Evolutionary conservation across 1,140 invertebrate genomes (phyloP).

Genomic region (Hydropsyche tenuis): DNA sequence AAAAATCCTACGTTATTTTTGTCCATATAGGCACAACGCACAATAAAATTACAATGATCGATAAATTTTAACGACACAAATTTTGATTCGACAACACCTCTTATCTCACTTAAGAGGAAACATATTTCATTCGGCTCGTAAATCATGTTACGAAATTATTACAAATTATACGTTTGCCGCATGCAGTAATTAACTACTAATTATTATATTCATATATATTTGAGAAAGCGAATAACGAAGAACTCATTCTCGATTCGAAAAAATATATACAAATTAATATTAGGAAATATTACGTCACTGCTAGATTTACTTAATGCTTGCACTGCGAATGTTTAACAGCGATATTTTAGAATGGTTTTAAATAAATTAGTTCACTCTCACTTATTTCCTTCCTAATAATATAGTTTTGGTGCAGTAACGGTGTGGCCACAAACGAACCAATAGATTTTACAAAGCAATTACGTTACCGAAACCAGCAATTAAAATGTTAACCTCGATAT

Average conservation of each 20-base stretch:
- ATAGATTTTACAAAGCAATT: constrained; percentile 47
- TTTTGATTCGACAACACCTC: constrained; percentile 22
- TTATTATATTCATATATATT: constrained; percentile 15
- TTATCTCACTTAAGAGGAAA: constrained; percentile 31
- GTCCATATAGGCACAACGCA: neutral
- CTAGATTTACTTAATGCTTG: too few relatives aligned
- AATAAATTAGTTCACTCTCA: constrained; percentile 34
- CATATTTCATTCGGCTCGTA: constrained; percentile 24
- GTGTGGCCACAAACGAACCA: constrained; percentile 43
- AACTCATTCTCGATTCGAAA: neutral
- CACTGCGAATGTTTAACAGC: too few relatives aligned
- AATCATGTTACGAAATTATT: constrained; percentile 29
- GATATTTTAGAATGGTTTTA: neutral
- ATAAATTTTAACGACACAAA: constrained; percentile 36
- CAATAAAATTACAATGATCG: constrained; percentile 38
- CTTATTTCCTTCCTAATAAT: constrained; percentile 26
- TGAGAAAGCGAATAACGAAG: constrained; percentile 15
- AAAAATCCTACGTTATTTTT: constrained; percentile 25
- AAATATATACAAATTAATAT: too few relatives aligned
- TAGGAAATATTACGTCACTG: too few relatives aligned
- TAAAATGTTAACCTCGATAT: constrained; percentile 49
- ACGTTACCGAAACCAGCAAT: constrained; percentile 46
- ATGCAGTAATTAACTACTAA: constrained; percentile 33
- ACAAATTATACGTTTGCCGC: constrained; percentile 28
- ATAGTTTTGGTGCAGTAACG: neutral